Conservation (phyloP, 2,113 vertebrate genomes). For the Crotalus tigris region DNA sequence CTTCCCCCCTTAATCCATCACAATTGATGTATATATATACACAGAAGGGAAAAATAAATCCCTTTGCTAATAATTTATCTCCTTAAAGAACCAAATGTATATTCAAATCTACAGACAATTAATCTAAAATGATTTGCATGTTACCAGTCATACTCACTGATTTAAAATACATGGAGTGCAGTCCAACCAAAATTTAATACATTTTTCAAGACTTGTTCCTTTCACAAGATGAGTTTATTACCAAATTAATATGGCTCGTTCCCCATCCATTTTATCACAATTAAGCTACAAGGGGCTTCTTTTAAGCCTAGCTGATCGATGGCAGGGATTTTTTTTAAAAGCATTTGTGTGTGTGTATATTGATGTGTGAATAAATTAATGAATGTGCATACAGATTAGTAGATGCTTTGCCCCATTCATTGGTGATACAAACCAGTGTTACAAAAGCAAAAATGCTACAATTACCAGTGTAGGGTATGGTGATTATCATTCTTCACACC, state of each 20-base stretch:
- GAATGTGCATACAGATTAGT: not conserved
- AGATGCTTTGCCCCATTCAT: not conserved
- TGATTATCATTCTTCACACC: not conserved
- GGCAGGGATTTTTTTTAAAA: not conserved
- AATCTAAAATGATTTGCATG: constrained; percentile 47
- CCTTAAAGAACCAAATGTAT: constrained; percentile 38
- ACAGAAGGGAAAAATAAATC: constrained; percentile 42
- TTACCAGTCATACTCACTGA: not conserved
- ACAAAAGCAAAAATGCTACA: not conserved
- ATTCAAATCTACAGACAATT: constrained; percentile 53
- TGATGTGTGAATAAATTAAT: not conserved
- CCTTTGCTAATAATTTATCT: constrained; percentile 56
- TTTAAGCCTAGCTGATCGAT: not conserved
- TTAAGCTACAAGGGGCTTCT: not conserved
- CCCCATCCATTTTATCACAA: not conserved
- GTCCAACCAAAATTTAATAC: not conserved
- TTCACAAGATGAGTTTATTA: not conserved
- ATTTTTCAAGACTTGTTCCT: not conserved
- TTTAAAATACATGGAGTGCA: not conserved
- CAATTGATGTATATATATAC: constrained; percentile 37
- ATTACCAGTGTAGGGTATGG: not conserved
- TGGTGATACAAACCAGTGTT: not conserved
- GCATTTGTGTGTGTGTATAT: not conserved
- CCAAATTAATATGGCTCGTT: not conserved
- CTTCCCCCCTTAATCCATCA: constrained; percentile 42